Conservation (phyloP, 1,140 invertebrate genomes). For the Thaumetopoea pityocampa region DNA sequence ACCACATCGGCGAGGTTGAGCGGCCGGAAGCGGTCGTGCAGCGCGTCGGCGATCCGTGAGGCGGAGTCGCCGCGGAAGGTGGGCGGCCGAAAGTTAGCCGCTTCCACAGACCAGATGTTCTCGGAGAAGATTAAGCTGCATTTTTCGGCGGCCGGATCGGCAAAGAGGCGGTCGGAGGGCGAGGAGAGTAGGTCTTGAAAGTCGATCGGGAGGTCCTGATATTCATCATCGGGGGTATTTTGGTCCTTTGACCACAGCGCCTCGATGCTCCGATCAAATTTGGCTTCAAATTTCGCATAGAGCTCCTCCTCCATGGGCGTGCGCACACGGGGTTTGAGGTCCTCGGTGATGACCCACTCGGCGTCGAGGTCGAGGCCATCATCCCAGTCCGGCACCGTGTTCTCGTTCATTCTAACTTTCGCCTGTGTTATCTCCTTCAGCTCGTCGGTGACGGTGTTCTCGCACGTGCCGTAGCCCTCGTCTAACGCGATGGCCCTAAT, state of each 20-base stretch:
- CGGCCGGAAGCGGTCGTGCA: constrained; percentile 59
- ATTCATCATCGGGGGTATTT: constrained; percentile 72
- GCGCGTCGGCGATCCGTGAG: constrained; percentile 42
- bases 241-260: constrained; percentile 77
- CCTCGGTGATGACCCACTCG: constrained; percentile 58
- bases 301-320: constrained; percentile 73
- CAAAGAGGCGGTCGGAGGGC: constrained; percentile 68
- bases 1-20: constrained; percentile 49
- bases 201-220: constrained; percentile 77
- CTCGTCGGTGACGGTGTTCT: constrained; percentile 69
- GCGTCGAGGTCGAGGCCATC: constrained; percentile 50
- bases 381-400: constrained; percentile 62
- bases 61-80: constrained; percentile 35
- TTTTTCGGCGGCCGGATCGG: constrained; percentile 57
- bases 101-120: constrained; percentile 60
- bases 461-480: constrained; percentile 72
- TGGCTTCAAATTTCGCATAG: constrained; percentile 80
- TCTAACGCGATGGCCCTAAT: constrained; percentile 65
- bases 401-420: constrained; percentile 42
- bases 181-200: constrained; percentile 77
- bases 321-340: constrained; percentile 40
- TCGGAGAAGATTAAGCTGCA: constrained; percentile 51
- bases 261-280: constrained; percentile 81
- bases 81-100: constrained; percentile 23
- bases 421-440: constrained; percentile 43